phyloP scores from a whole-genome alignment of 64 coral and sea anemone species.

The Catalaphyllia jardinei region DNA sequence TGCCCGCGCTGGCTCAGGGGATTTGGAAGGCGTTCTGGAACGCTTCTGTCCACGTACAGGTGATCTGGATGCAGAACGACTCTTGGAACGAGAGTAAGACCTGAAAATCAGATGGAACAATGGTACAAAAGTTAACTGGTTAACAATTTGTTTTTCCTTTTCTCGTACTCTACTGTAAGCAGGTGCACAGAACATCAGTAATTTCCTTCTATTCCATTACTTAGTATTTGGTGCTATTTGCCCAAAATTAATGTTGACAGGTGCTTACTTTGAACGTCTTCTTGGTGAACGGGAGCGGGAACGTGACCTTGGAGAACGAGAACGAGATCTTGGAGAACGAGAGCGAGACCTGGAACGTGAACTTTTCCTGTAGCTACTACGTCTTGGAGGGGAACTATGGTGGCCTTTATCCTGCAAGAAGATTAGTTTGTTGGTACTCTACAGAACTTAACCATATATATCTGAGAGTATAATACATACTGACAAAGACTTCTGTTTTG shows the following conservation, averaged over 20 bases:
- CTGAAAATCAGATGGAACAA: conserved; percentile 4
- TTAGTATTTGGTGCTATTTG: too few relatives aligned
- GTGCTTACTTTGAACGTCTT: conserved; percentile 30
- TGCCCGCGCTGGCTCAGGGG: conserved; percentile 23
- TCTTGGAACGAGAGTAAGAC: conserved; percentile 58
- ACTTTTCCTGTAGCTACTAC: conserved; percentile 9
- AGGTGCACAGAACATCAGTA: neutral
- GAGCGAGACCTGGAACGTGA: conserved; percentile 30
- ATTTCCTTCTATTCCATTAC: too few relatives aligned
- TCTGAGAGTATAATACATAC: too few relatives aligned
- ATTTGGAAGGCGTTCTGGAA: conserved; percentile 45
- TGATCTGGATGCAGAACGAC: conserved; percentile 33
- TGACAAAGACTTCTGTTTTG: too few relatives aligned
- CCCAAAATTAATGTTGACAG: neutral
- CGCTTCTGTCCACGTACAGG: conserved; percentile 15
- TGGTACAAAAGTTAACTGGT: too few relatives aligned
- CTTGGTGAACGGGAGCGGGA: conserved; percentile 42
- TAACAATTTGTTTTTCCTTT: neutral
- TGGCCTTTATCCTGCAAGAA: conserved; percentile 41
- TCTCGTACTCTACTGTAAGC: neutral
- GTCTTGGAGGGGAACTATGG: conserved; percentile 36
- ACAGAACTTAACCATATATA: neutral
- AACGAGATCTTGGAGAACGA: conserved; percentile 22
- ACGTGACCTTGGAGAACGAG: conserved; percentile 6
- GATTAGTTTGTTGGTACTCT: neutral